phyloP scores from a whole-genome alignment of 2,888 invertebrate genomes.

The Odontocerum albicorne region DNA sequence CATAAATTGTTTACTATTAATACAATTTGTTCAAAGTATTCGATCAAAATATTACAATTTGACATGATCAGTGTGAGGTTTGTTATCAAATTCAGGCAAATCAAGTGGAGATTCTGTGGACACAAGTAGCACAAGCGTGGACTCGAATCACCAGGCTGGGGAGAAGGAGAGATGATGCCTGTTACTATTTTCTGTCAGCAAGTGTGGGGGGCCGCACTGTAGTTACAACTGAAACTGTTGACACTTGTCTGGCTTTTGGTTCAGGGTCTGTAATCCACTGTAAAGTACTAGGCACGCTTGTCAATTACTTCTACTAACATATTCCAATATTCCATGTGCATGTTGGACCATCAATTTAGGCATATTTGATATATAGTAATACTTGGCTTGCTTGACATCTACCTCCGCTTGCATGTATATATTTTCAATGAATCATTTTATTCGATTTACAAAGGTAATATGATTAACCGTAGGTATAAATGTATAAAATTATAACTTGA shows the following conservation, averaged over 20 bases:
- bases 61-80: constrained; percentile 17
- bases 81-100: constrained; percentile 32
- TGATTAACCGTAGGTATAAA: too few relatives aligned
- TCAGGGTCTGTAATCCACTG: constrained; percentile 31
- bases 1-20: too few relatives aligned
- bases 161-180: constrained; percentile 37
- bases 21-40: too few relatives aligned
- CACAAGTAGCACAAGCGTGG: constrained; percentile 35
- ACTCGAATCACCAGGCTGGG: constrained; percentile 31
- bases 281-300: constrained; percentile 31
- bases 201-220: constrained; percentile 45
- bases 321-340: too few relatives aligned
- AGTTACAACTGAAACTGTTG: constrained; percentile 18
- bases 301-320: neutral
- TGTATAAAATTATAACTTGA: too few relatives aligned
- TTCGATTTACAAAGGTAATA: too few relatives aligned
- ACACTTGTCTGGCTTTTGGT: constrained; percentile 23
- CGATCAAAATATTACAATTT: too few relatives aligned
- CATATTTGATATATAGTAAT: too few relatives aligned
- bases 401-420: too few relatives aligned
- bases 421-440: too few relatives aligned
- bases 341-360: too few relatives aligned
- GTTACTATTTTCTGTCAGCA: constrained; percentile 41
- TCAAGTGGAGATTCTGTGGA: constrained; percentile 34
- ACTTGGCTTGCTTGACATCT: too few relatives aligned